Percentiles rank a stretch among this genome's conserved stretches.
Evolutionary conservation across 2,888 invertebrate genomes (phyloP).

Genomic region (Galerucella pusilla): DNA sequence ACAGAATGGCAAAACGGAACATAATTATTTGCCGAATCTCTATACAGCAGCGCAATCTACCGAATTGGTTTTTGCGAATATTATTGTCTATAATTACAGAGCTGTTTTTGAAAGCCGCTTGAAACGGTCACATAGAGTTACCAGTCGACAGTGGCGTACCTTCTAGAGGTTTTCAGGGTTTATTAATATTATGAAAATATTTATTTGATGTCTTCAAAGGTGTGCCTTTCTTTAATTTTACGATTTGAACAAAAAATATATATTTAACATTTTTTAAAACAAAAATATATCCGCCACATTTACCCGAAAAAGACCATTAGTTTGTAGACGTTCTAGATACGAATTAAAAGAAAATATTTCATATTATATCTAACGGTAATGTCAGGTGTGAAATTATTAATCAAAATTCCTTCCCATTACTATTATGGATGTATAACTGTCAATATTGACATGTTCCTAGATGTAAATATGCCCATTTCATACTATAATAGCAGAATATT

Average conservation of each 20-base stretch:
- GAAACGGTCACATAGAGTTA: not conserved
- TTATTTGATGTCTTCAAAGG: conserved; percentile 18
- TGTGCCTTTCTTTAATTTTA: conserved; percentile 28
- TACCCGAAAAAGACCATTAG: conserved; percentile 33
- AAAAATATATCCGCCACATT: conserved; percentile 19
- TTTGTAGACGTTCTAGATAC: conserved; percentile 8
- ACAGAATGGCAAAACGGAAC: no score
- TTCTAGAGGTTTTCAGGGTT: no score
- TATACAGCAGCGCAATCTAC: no score
- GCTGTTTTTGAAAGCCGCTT: not conserved
- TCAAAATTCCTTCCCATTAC: not conserved
- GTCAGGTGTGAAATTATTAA: not conserved
- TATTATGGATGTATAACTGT: no score
- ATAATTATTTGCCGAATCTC: no score
- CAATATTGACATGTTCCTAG: no score
- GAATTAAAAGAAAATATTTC: conserved; percentile 1
- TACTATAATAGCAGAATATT: no score
- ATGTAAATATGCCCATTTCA: no score
- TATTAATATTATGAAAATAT: not conserved
- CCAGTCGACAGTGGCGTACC: not conserved
- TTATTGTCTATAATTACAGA: not conserved
- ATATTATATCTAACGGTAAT: not conserved
- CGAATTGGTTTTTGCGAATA: no score
- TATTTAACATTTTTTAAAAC: not conserved
- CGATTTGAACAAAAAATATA: not conserved